phyloP scores from a whole-genome alignment of 2,113 vertebrate genomes.

The Perca flavescens region DNA sequence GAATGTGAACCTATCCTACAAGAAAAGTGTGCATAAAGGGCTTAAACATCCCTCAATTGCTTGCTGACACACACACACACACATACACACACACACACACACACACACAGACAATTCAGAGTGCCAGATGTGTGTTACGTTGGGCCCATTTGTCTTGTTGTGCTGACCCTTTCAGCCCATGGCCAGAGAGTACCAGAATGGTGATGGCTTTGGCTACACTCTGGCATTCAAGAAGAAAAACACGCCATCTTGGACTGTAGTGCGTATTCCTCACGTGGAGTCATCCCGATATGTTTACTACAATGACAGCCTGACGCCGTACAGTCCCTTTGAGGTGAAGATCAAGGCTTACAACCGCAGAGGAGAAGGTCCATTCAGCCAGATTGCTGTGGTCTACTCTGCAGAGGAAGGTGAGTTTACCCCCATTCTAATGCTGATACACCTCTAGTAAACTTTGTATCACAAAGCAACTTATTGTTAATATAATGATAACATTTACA shows the following conservation, averaged over 20 bases:
- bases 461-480: not conserved
- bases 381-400: conserved; percentile 90
- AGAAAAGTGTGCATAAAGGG: too few relatives aligned
- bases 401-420: conserved; percentile 92
- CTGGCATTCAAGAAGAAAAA: conserved; percentile 90
- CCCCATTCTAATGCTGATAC: not conserved
- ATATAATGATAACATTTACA: not conserved
- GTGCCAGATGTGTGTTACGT: not conserved
- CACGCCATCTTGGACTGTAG: conserved; percentile 82
- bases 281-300: conserved; percentile 92
- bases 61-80: too few relatives aligned
- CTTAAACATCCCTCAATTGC: too few relatives aligned
- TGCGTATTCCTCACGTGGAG: conserved; percentile 87
- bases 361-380: conserved; percentile 95
- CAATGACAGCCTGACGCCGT: conserved; percentile 90
- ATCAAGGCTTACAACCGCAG: conserved; percentile 92
- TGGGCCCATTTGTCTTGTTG: not conserved
- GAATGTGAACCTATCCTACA: too few relatives aligned
- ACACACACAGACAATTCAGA: not conserved
- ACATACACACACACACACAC: not conserved
- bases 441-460: not conserved
- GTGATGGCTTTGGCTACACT: conserved; percentile 94
- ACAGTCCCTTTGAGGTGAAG: conserved; percentile 95
- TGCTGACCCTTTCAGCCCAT: conserved; percentile 82
- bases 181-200: conserved; percentile 95